A percentile compares a stretch with the other conserved stretches of the same genome.
Conservation (phyloP, 2,888 invertebrate species). For the Cephus spinipes region DNA sequence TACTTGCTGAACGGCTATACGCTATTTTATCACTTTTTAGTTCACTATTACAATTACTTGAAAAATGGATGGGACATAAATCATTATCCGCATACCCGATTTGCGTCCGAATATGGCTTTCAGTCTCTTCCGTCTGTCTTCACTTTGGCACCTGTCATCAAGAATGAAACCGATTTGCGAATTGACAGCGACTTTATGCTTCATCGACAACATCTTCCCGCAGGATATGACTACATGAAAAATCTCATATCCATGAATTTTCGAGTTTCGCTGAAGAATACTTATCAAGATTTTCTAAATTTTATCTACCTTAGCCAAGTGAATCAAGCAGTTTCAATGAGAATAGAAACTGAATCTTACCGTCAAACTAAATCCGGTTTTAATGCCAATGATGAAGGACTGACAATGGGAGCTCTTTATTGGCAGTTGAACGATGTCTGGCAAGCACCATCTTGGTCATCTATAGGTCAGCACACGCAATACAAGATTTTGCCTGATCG, state of each 20-base stretch:
- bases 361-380: slow-evolving; percentile 71
- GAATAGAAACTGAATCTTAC: slow-evolving; percentile 87
- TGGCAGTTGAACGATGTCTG: slow-evolving; percentile 99
- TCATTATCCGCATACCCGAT: slow-evolving; percentile 84
- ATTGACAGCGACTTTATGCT: slow-evolving; percentile 73
- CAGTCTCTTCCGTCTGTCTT: slow-evolving; percentile 86
- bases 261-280: slow-evolving; percentile 69
- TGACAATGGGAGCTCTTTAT: slow-evolving; percentile 96
- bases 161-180: slow-evolving; percentile 68
- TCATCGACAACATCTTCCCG: slow-evolving; percentile 89
- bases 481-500: not conserved
- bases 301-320: slow-evolving; percentile 90
- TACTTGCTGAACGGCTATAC: not conserved
- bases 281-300: slow-evolving; percentile 72
- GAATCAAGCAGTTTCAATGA: slow-evolving; percentile 88
- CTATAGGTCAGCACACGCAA: slow-evolving; percentile 74
- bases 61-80: slow-evolving; percentile 84
- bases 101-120: slow-evolving; percentile 96
- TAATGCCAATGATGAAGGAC: slow-evolving; percentile 71
- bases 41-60: slow-evolving; percentile 91
- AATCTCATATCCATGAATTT: slow-evolving; percentile 75
- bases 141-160: slow-evolving; percentile 75
- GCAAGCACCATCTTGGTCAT: slow-evolving; percentile 97
- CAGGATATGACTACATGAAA: slow-evolving; percentile 77
- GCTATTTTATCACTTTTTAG: slow-evolving; percentile 63